Evolutionary conservation across 2,888 invertebrate genomes (phyloP).

Genomic region (Troides oblongomaculatus): DNA sequence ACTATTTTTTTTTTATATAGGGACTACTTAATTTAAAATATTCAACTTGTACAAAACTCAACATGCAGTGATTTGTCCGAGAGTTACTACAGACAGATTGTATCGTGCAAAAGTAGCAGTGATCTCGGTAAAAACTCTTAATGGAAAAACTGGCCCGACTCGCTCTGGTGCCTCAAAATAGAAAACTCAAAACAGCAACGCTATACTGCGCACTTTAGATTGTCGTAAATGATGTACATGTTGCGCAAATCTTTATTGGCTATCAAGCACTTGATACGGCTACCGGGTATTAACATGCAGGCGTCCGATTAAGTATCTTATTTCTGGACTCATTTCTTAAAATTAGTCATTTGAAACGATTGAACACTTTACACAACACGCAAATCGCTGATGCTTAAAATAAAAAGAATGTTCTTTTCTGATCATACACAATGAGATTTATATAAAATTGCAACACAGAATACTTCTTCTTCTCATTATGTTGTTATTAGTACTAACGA

Average conservation of each 20-base stretch:
- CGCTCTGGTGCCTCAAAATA: conserved; percentile 63
- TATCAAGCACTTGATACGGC: conserved; percentile 49
- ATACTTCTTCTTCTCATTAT: too few relatives aligned
- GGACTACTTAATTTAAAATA: not conserved
- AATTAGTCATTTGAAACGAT: not conserved
- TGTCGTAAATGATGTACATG: conserved; percentile 56
- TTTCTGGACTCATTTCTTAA: conserved; percentile 27
- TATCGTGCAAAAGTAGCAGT: conserved; percentile 46
- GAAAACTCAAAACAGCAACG: conserved; percentile 53
- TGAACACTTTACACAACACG: not conserved
- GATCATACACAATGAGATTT: not conserved
- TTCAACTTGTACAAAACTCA: not conserved
- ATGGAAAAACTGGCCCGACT: conserved; percentile 50
- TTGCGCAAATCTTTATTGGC: conserved; percentile 56
- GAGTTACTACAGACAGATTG: conserved; percentile 51
- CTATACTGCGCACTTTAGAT: conserved; percentile 47
- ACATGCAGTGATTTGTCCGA: conserved; percentile 38
- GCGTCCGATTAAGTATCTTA: conserved; percentile 39
- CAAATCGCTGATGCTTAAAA: not conserved
- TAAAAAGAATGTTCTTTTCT: not conserved
- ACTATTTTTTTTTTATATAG: not conserved
- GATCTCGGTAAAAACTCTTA: conserved; percentile 63
- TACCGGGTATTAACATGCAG: conserved; percentile 35
- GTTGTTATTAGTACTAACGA: too few relatives aligned
- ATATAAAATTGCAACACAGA: not conserved